Evolutionary conservation across 1,140 invertebrate genomes (phyloP).

Genomic region (Eulimnadia texana): DNA sequence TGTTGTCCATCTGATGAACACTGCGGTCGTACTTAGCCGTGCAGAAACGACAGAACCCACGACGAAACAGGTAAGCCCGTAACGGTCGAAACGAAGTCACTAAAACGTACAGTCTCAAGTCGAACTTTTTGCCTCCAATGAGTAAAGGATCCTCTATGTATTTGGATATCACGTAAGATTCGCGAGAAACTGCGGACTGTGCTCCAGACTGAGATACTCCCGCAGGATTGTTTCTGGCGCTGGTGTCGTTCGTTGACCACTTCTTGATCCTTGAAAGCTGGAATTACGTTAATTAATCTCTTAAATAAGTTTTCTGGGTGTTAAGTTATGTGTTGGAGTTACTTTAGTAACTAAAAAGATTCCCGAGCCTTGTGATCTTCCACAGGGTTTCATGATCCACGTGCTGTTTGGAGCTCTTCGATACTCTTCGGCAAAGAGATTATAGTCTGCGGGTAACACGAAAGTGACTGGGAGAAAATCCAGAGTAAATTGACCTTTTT

Average conservation of each 20-base stretch:
- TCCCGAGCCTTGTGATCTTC: constrained; percentile 72
- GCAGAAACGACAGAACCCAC: constrained; percentile 74
- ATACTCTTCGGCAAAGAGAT: constrained; percentile 91
- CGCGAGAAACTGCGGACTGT: constrained; percentile 34
- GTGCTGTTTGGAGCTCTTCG: constrained; percentile 75
- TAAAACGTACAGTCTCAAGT: constrained; percentile 65
- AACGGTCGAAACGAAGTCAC: constrained; percentile 74
- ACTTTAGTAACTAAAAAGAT: constrained; percentile 75
- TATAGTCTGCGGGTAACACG: constrained; percentile 84
- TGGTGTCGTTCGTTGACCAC: constrained; percentile 67
- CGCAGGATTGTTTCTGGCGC: constrained; percentile 35
- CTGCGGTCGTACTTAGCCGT: constrained; percentile 59
- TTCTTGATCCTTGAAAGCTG: constrained; percentile 64
- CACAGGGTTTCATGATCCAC: constrained; percentile 96
- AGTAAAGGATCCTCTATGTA: constrained; percentile 72
- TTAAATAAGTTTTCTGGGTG: no score
- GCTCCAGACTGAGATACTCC: background rate
- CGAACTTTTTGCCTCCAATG: constrained; percentile 82
- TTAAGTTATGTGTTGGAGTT: no score
- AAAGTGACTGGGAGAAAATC: constrained; percentile 89
- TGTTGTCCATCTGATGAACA: constrained; percentile 46
- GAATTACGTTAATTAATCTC: no score
- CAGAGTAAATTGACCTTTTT: constrained; percentile 54
- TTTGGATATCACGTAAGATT: constrained; percentile 78
- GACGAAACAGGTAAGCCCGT: constrained; percentile 53